Base-by-base conservation (phyloP, 2,888 invertebrate species). In the Palloptera scutellata region DNA sequence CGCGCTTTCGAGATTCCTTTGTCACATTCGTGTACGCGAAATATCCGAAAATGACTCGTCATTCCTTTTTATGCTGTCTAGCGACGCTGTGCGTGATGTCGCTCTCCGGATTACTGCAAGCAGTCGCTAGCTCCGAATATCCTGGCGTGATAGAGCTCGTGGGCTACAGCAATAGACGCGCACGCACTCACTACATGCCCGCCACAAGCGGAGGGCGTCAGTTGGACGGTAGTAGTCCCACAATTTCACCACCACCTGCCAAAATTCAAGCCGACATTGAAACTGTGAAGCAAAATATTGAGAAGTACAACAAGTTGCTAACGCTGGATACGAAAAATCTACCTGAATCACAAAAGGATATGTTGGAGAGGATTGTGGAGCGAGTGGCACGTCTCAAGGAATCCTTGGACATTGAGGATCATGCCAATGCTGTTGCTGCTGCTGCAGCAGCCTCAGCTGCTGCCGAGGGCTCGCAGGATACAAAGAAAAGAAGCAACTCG, bases 231-330 rank as follows among this genome's bases (percentile, higher is more conserved):
- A 73, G 74, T 0, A 59, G 13, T 19, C 53, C 68, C 9, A 76
- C 77, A 2, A 20, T 74, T 19, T 73, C 78, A 11, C 78, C 81
- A 12, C 78, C 80, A 1, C 78, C 79, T 19, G 76, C 81, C 54
- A 84, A 84, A 76, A 81, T 79, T 57, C 79, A 81, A 30, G 84
- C 84, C 1, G 85, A 85, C 55, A 85, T 84, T 61, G 85, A 85
- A 61, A 82, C 82, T 0, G 84, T 84, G 0, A 83, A 83, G 61
- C 77, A 80, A 40, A 84, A 84, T 65, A 84, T 85, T 65, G 80
- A 83, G 61, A 83, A 84, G 70, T 85, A 85, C 66, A 84, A 84
- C 70, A 78, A 81, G 20, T 71, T 85, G 13, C 68, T 85, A 4
- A 82, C 83, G 68, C 61, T 84, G 70, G 84, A 84, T 71, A 83